These are phyloP conservation scores for Astreopora myriophthalma DNA, from an alignment of 64 coral and sea anemone genomes.

Conservation along the genomic window DNA sequence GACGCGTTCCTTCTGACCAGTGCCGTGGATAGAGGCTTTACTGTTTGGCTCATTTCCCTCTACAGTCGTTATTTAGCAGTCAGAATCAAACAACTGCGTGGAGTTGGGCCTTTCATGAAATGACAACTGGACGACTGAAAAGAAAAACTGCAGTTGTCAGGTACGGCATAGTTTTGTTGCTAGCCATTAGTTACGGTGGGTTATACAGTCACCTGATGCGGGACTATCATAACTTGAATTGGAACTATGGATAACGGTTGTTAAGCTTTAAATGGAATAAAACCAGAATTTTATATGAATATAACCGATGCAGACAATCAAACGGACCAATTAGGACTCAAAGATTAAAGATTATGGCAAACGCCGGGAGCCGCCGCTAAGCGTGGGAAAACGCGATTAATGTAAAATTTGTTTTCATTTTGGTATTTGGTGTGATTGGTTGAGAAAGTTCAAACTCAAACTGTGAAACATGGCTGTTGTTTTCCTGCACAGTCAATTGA, in stretches of 20 bases:
- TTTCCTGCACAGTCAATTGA: conserved; percentile 12
- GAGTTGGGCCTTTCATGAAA: neutral
- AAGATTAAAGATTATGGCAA: too few species aligned
- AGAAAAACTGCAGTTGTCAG: conserved; percentile 14
- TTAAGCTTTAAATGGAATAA: too few species aligned
- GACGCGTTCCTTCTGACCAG: too few species aligned
- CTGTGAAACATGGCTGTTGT: neutral
- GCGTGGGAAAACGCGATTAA: too few species aligned
- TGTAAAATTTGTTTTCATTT: neutral
- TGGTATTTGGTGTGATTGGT: neutral
- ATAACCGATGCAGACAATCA: too few species aligned
- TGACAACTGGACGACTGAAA: conserved; percentile 20
- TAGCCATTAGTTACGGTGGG: too few species aligned
- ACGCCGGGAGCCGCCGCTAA: too few species aligned
- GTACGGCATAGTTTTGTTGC: neutral
- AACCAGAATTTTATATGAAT: too few species aligned
- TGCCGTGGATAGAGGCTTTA: neutral
- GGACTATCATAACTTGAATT: too few species aligned
- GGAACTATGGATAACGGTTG: too few species aligned
- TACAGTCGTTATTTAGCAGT: neutral
- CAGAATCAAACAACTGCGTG: neutral
- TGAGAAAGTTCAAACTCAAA: neutral
- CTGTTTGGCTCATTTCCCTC: neutral
- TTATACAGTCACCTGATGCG: too few species aligned
- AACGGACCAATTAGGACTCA: too few species aligned